Percentiles rank a stretch among this genome's conserved stretches.
Evolutionary conservation across 1,140 invertebrate species (phyloP).

Genomic region (Drosophila cardini): DNA sequence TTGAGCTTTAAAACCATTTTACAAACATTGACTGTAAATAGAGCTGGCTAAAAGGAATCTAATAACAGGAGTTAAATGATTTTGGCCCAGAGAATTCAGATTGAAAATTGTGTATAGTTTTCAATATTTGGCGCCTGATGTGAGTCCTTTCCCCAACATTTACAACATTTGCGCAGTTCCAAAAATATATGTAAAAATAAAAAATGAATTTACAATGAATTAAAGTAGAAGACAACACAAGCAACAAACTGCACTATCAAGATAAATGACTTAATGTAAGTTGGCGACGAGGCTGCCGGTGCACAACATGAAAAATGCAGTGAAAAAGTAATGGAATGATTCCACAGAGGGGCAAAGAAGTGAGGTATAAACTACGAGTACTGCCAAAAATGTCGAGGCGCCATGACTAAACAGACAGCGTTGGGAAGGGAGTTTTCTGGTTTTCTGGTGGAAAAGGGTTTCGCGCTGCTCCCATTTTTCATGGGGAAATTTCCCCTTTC

Average conservation of each 20-base stretch:
- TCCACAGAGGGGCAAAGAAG: constrained; percentile 2
- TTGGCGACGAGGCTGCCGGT: constrained; percentile 45
- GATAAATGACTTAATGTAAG: constrained; percentile 79
- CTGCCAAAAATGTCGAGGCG: constrained; percentile 37
- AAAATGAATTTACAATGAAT: constrained; percentile 48
- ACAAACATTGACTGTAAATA: not conserved
- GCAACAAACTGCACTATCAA: constrained; percentile 49
- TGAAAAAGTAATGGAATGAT: constrained; percentile 48
- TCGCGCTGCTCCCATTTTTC: constrained; percentile 61
- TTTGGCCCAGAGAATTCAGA: constrained; percentile 20
- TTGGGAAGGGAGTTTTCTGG: not conserved
- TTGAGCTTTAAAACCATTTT: not conserved
- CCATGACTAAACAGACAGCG: constrained; percentile 22
- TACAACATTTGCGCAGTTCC: constrained; percentile 23
- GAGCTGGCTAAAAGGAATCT: not conserved
- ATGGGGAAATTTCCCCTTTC: constrained; percentile 12
- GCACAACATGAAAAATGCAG: constrained; percentile 67
- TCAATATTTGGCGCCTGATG: constrained; percentile 30
- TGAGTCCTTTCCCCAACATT: not conserved
- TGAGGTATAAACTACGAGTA: constrained; percentile 23
- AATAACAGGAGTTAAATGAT: constrained; percentile 7
- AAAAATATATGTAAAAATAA: constrained; percentile 1
- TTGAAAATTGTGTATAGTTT: constrained; percentile 55
- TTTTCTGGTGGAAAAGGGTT: constrained; percentile 66
- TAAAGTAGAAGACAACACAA: constrained; percentile 61